Base-by-base conservation (phyloP, 2,888 invertebrate species). In the Brachylomia viminalis region DNA sequence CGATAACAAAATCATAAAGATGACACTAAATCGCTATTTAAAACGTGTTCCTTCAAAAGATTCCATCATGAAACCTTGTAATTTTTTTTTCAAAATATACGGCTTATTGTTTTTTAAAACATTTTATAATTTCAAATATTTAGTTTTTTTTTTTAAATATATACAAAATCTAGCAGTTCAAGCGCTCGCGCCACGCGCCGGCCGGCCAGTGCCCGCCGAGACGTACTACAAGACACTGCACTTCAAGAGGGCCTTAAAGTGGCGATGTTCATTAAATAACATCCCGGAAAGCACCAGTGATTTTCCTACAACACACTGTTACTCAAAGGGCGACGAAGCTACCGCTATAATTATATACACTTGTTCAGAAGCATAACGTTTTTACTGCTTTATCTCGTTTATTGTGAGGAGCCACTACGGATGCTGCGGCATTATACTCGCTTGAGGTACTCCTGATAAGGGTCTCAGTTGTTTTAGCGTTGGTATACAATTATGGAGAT, bases 351-450 rank as follows among this genome's bases (percentile, higher is more conserved):
- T 33, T 52, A 49, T 66, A 30, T 30, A 67, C 17, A 67, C 80
- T 77, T 58, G 81, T 74, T 54, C 38, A 64, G 56, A 56, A 52
- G 61, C 68, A 66, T 68, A 77, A 52, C 61, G 61, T 54, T 68
- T 71, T 70, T 64, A 68, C 64, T 64, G 64, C 45, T 73, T 83
- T 82, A 82, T 78, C 83, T 73, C 17, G 15, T 56, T 68, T 58
- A 73, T 78, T 74, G 71, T 83, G 47, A 62, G 23, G 54, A 56
- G 33, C 20, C 54, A 56, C 73, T 78, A 71, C 73, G 64, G 82
- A 68, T 56, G 47, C 49, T 45, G 58, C 42, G n/a, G 58, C 66
- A 61, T 62, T 62, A 65, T 71, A 38, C n/a, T 71, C 17, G 27
- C 42, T 70, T 42, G 27, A 59, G n/a, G 20, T 49, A 65, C 77